Evolutionary conservation across 2,888 invertebrate species (phyloP).

Genomic region (Tanytarsus gracilentus): DNA sequence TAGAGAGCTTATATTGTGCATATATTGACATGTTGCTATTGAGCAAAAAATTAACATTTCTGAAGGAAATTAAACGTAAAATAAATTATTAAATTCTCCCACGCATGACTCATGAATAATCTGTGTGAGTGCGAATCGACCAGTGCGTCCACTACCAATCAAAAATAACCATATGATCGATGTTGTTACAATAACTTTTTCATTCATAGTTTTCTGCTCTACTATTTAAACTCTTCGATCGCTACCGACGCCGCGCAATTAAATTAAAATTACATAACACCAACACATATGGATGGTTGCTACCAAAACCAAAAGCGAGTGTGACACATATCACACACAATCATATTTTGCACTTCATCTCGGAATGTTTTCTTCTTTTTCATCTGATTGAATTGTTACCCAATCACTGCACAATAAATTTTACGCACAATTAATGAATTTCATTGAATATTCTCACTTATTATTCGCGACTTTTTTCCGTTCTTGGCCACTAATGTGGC

Average conservation of each 20-base stretch:
- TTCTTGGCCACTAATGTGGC: conserved; percentile 15
- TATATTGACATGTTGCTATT: too few relatives aligned
- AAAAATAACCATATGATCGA: too few relatives aligned
- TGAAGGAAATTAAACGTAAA: too few relatives aligned
- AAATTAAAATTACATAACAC: conserved; percentile 21
- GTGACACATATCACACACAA: background rate
- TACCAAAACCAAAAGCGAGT: background rate
- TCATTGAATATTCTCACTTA: background rate
- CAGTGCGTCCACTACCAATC: too few relatives aligned
- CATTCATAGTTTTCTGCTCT: too few relatives aligned
- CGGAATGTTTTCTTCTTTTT: conserved; percentile 5
- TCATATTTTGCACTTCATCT: conserved; percentile 16
- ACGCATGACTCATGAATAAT: too few relatives aligned
- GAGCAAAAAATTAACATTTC: too few relatives aligned
- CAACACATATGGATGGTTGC: background rate
- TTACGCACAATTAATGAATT: background rate
- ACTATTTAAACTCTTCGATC: background rate
- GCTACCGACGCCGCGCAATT: conserved; percentile 2
- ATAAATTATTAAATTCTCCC: too few relatives aligned
- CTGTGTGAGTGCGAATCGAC: too few relatives aligned
- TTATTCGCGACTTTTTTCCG: background rate
- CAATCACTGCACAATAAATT: background rate
- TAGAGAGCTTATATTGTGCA: too few relatives aligned
- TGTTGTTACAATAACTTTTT: too few relatives aligned
- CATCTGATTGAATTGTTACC: background rate